A percentile compares a stretch with the other conserved stretches of the same genome.
Conservation (phyloP, 2,888 invertebrate genomes). For the Drosophila subsilvestris region DNA sequence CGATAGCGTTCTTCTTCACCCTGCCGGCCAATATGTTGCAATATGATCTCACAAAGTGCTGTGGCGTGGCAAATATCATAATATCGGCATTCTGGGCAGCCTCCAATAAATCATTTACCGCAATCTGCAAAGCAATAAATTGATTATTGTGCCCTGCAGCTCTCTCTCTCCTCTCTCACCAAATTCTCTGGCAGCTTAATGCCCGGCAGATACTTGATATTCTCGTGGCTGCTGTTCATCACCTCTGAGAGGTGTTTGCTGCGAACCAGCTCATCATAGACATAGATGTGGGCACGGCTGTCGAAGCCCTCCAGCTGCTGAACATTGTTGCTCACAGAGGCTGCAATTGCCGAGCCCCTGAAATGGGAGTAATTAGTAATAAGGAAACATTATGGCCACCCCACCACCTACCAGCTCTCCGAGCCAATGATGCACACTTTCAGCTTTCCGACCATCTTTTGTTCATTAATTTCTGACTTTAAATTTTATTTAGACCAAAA, state of each 20-base stretch:
- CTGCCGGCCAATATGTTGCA: conserved; percentile 93
- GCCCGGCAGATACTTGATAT: conserved; percentile 73
- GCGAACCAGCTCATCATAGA: conserved; percentile 65
- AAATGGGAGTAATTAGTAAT: background rate
- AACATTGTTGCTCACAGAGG: conserved; percentile 64
- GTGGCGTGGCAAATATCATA: conserved; percentile 97
- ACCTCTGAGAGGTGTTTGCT: conserved; percentile 52
- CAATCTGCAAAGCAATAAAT: conserved; percentile 87
- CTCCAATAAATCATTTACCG: conserved; percentile 94
- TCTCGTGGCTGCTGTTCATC: conserved; percentile 70
- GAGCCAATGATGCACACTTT: conserved; percentile 74
- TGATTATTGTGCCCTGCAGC: background rate
- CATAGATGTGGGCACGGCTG: conserved; percentile 68
- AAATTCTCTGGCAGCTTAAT: conserved; percentile 65
- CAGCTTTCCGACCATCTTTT: conserved; percentile 50
- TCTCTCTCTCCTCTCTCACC: conserved; percentile 45
- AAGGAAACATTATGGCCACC: background rate
- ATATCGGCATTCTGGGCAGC: conserved; percentile 96
- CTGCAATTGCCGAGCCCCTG: conserved; percentile 70
- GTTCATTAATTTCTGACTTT: conserved; percentile 5
- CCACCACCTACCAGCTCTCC: conserved; percentile 60
- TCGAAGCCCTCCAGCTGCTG: conserved; percentile 38
- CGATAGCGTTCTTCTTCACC: conserved; percentile 94
- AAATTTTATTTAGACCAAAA: conserved; percentile 25
- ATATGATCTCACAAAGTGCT: conserved; percentile 94